Percentiles rank a stretch among this genome's conserved stretches.
Conservation (phyloP, 2,113 vertebrate genomes). For the Ceratotherium simum region DNA sequence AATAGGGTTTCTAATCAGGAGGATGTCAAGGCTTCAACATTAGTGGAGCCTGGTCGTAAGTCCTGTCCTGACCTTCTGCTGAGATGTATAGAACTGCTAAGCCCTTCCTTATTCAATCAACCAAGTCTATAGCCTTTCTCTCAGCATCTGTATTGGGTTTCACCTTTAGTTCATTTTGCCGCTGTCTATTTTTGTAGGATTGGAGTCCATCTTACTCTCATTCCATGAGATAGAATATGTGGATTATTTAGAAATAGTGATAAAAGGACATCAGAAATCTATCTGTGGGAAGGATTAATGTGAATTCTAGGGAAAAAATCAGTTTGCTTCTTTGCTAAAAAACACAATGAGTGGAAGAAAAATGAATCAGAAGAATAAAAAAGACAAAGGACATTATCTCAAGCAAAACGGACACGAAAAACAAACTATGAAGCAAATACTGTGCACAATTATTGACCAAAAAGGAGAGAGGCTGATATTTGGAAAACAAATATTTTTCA, state of each 20-base stretch:
- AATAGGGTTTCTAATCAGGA: background rate
- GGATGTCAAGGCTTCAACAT: background rate
- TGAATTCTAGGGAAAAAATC: background rate
- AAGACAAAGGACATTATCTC: conserved; percentile 62
- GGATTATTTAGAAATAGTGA: conserved; percentile 40
- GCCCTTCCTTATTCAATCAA: background rate
- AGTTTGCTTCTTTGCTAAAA: conserved; percentile 46
- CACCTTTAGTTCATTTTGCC: background rate
- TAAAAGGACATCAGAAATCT: conserved; percentile 48
- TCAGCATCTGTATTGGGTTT: background rate
- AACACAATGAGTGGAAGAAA: conserved; percentile 8
- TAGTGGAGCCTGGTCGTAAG: background rate
- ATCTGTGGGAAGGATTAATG: conserved; percentile 50
- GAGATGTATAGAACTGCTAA: background rate
- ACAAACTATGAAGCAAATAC: conserved; percentile 71
- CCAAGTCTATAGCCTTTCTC: background rate
- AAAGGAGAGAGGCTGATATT: conserved; percentile 64
- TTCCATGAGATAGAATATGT: background rate
- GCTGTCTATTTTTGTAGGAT: background rate
- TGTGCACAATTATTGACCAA: conserved; percentile 73
- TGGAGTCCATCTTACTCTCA: background rate
- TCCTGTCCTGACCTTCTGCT: background rate
- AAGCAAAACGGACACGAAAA: conserved; percentile 74
- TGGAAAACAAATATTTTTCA: conserved; percentile 81
- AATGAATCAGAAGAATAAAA: conserved; percentile 56